Evolutionary conservation across 37 sponge, comb jelly and placozoan species (phyloP).

Genomic region (Aplysina aerophoba): DNA sequence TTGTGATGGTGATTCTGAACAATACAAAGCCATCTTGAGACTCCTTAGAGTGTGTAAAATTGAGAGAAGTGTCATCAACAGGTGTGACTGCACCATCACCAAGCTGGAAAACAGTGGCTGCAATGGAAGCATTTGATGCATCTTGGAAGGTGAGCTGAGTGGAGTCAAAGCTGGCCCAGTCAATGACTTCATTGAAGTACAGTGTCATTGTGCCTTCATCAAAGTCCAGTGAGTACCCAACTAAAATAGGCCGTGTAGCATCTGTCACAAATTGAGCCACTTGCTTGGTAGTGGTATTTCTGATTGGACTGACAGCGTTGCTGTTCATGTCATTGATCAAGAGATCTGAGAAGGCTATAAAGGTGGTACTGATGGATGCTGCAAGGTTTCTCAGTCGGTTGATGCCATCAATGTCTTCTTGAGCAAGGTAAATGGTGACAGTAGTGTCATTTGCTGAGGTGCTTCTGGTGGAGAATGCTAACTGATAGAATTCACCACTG

Average conservation of each 20-base stretch:
- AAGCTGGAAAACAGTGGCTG: constrained; percentile 40
- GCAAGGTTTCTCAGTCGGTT: constrained; percentile 68
- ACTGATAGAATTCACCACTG: constrained; percentile 30
- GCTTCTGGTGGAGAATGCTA: constrained; percentile 30
- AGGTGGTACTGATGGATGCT: constrained; percentile 42
- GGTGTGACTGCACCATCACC: constrained; percentile 49
- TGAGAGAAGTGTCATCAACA: constrained; percentile 56
- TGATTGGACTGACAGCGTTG: constrained; percentile 57
- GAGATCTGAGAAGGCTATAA: constrained; percentile 47
- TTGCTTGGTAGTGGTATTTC: constrained; percentile 26
- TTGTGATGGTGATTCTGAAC: constrained; percentile 51
- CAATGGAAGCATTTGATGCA: background rate
- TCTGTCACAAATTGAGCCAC: constrained; percentile 74
- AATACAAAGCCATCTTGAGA: constrained; percentile 79
- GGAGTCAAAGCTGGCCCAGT: constrained; percentile 57
- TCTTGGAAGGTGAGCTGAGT: constrained; percentile 61
- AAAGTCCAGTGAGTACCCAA: constrained; percentile 66
- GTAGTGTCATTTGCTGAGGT: constrained; percentile 52
- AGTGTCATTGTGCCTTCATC: constrained; percentile 61
- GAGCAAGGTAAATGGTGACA: constrained; percentile 53
- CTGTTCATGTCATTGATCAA: constrained; percentile 76
- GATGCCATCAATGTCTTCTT: constrained; percentile 75
- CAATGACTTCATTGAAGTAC: constrained; percentile 76
- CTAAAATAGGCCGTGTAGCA: constrained; percentile 54
- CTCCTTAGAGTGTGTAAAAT: constrained; percentile 56